Evolutionary conservation across 2,113 vertebrate genomes (phyloP).

Genomic region (Xiphophorus couchianus): DNA sequence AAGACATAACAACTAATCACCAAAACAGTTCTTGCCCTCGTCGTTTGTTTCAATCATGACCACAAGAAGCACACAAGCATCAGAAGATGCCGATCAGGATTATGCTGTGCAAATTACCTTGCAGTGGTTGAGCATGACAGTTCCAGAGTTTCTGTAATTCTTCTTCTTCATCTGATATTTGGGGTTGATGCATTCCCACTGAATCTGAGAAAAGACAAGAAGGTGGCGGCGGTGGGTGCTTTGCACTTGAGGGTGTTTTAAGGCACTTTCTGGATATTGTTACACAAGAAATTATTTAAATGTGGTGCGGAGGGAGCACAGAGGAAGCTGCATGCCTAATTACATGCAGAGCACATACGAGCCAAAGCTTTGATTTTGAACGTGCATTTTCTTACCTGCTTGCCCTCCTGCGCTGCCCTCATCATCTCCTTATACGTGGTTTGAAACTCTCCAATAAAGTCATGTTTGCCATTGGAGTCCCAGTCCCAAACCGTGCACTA

Average conservation of each 20-base stretch:
- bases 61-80: neutral
- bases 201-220: slow-evolving; percentile 78
- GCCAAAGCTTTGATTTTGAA: neutral
- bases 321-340: neutral
- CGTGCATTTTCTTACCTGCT: slow-evolving; percentile 82
- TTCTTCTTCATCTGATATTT: slow-evolving; percentile 99
- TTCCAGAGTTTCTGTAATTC: slow-evolving; percentile 97
- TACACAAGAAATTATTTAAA: slow-evolving; percentile 2
- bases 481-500: slow-evolving; percentile 99
- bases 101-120: slow-evolving; percentile 81
- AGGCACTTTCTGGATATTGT: neutral
- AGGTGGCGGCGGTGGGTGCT: neutral
- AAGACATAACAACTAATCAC: neutral
- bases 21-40: neutral
- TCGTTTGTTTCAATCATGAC: neutral
- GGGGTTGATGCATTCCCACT: slow-evolving; percentile 99
- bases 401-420: slow-evolving; percentile 90
- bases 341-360: neutral
- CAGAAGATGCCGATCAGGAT: neutral
- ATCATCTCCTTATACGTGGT: slow-evolving; percentile 95
- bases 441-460: slow-evolving; percentile 97
- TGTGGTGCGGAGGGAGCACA: neutral
- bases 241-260: neutral
- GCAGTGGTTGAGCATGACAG: slow-evolving; percentile 94
- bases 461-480: slow-evolving; percentile 99